phyloP scores from a whole-genome alignment of 2,888 invertebrate genomes.

The Ligdia adustata region DNA sequence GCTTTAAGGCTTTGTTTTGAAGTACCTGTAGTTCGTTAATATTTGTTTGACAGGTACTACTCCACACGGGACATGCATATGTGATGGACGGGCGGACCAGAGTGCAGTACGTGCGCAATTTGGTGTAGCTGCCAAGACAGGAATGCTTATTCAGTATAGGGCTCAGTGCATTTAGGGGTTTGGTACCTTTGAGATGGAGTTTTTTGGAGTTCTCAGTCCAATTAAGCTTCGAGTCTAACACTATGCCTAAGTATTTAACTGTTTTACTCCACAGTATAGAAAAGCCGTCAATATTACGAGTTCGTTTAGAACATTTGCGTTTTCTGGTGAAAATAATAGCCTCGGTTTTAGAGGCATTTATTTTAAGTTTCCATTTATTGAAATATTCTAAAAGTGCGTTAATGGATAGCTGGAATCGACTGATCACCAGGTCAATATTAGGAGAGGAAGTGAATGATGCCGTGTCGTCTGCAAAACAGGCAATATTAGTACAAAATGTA shows the following conservation, averaged over 20 bases:
- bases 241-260: slow-evolving; percentile 2
- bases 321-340: too few species aligned
- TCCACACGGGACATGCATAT: too few species aligned
- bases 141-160: not conserved
- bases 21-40: too few species aligned
- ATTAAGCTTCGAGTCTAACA: not conserved
- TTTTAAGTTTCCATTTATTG: slow-evolving; percentile 7
- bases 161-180: slow-evolving; percentile 1
- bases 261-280: not conserved
- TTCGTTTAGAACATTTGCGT: too few species aligned
- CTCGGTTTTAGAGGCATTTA: slow-evolving; percentile 7
- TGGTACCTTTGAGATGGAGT: not conserved
- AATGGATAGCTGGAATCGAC: not conserved
- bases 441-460: too few species aligned
- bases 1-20: too few species aligned
- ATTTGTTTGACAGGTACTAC: too few species aligned
- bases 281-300: not conserved
- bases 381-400: not conserved
- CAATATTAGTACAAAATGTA: too few species aligned
- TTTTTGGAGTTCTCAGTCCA: too few species aligned
- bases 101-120: not conserved
- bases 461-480: too few species aligned
- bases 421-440: not conserved
- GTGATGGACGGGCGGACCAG: slow-evolving; percentile 1
- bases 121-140: not conserved